Conservation (phyloP, 2,888 invertebrate species). For the Epistrophella euchroma region DNA sequence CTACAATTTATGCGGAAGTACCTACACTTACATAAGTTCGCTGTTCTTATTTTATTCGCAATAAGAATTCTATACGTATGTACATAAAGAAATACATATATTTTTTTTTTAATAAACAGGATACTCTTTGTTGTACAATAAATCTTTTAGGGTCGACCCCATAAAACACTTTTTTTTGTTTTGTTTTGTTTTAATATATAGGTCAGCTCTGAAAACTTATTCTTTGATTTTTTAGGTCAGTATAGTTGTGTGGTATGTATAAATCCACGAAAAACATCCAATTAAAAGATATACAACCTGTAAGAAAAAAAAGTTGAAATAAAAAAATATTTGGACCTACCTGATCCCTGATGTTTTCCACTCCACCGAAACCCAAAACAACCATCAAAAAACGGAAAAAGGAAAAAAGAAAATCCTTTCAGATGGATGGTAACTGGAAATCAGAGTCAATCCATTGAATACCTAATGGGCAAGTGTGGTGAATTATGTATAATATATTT, state of each 20-base stretch:
- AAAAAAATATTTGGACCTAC: neutral
- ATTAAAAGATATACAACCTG: constrained; percentile 1
- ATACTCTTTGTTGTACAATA: constrained; percentile 12
- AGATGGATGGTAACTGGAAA: neutral
- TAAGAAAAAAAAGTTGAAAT: neutral
- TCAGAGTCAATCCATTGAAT: constrained; percentile 11
- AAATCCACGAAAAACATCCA: neutral
- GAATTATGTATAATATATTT: neutral
- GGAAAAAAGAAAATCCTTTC: constrained; percentile 13
- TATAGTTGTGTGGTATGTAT: neutral
- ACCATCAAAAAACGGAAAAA: neutral
- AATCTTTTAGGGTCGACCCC: constrained; percentile 38
- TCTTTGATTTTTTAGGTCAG: constrained; percentile 61
- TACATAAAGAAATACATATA: neutral
- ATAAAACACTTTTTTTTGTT: constrained; percentile 52
- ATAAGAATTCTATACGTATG: neutral
- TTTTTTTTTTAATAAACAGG: neutral
- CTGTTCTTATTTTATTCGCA: constrained; percentile 4
- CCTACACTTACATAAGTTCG: constrained; percentile 25
- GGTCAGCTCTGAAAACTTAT: constrained; percentile 45
- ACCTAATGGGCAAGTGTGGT: constrained; percentile 10
- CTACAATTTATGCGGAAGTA: constrained; percentile 64
- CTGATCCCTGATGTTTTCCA: neutral
- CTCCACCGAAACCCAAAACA: neutral
- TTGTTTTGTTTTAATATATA: constrained; percentile 25